These are phyloP conservation scores for Leptopilina drosophilae DNA, from an alignment of 2,888 invertebrate genomes.

Conservation along the genomic window DNA sequence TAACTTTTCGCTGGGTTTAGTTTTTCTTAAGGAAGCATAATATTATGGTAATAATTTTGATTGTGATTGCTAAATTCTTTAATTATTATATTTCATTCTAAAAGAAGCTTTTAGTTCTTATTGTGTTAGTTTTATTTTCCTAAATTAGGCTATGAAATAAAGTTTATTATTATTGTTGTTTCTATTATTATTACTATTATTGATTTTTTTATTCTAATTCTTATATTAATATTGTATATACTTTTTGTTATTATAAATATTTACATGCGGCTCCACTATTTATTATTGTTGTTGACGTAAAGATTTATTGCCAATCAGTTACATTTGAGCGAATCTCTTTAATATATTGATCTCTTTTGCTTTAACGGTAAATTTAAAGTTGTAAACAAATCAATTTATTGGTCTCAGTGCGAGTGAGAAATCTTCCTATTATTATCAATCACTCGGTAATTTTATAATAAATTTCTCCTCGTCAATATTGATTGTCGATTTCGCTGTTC, in stretches of 20 bases:
- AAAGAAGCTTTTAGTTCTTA: no score
- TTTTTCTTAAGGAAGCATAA: no score
- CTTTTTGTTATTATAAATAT: not conserved
- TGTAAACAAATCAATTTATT: constrained; percentile 20
- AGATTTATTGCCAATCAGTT: not conserved
- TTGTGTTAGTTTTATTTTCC: no score
- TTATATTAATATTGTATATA: not conserved
- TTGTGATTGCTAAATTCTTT: no score
- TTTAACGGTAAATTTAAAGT: constrained; percentile 4
- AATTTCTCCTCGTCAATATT: constrained; percentile 9
- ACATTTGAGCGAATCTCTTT: not conserved
- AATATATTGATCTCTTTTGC: not conserved
- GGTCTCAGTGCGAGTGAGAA: not conserved
- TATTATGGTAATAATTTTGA: no score
- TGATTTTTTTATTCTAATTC: not conserved
- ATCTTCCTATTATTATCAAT: constrained; percentile 5
- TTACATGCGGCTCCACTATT: not conserved
- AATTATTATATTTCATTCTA: no score
- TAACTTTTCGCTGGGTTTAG: no score
- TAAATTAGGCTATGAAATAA: no score
- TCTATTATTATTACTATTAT: not conserved
- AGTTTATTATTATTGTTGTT: not conserved
- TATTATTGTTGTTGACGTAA: not conserved
- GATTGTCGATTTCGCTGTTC: not conserved
- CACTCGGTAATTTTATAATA: not conserved